A percentile compares a stretch with the other conserved stretches of the same genome.
phyloP scores from a whole-genome alignment of 2,888 invertebrate species.

The Drosophila colorata region DNA sequence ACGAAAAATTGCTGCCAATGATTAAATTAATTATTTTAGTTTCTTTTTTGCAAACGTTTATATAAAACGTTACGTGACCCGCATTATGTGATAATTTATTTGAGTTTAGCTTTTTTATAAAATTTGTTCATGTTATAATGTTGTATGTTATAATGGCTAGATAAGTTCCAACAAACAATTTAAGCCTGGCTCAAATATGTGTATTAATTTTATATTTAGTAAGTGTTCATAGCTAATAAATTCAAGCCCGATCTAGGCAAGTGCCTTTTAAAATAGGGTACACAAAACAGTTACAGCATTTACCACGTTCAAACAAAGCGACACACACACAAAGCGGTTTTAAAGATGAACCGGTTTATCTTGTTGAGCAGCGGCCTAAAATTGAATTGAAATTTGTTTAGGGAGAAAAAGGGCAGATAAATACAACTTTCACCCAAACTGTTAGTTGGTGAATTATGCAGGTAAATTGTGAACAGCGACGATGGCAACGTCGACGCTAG shows the following conservation, averaged over 20 bases:
- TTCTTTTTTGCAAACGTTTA: too few species aligned
- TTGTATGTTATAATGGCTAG: too few species aligned
- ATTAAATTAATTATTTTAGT: not conserved
- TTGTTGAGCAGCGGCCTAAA: conserved; percentile 19
- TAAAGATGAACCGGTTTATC: conserved; percentile 47
- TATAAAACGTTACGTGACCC: not conserved
- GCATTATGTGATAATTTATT: not conserved
- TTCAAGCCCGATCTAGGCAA: not conserved
- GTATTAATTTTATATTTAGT: not conserved
- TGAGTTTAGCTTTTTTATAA: not conserved
- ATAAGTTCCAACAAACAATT: too few species aligned
- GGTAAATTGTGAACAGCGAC: conserved; percentile 34
- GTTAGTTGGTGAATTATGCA: conserved; percentile 28
- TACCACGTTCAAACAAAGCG: conserved; percentile 1
- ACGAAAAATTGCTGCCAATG: too few species aligned
- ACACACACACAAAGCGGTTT: conserved; percentile 14
- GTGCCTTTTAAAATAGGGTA: not conserved
- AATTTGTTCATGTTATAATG: too few species aligned
- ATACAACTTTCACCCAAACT: conserved; percentile 67
- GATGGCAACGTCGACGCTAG: conserved; percentile 24
- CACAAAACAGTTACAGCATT: conserved; percentile 12
- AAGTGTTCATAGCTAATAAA: not conserved
- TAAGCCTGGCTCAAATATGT: too few species aligned
- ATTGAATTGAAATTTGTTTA: conserved; percentile 22
- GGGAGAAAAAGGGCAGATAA: conserved; percentile 43